These are phyloP conservation scores for Hypomecis punctinalis DNA, from an alignment of 2,888 invertebrate genomes.

Conservation along the genomic window DNA sequence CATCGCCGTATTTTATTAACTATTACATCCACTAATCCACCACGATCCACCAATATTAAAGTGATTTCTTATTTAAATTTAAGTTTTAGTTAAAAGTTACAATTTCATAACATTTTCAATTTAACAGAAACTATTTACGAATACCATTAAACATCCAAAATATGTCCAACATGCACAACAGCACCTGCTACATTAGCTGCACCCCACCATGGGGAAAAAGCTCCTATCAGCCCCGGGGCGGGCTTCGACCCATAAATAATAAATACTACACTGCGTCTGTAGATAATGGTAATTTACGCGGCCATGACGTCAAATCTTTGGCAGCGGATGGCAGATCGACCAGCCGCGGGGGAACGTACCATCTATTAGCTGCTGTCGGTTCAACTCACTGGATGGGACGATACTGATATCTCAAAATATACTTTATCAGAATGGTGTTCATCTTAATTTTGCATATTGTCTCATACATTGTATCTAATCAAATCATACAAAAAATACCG, in stretches of 20 bases:
- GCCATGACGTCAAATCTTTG: constrained; percentile 80
- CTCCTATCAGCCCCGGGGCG: constrained; percentile 67
- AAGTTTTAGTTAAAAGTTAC: too few species aligned
- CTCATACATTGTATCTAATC: too few species aligned
- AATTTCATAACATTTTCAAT: too few species aligned
- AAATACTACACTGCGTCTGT: constrained; percentile 82
- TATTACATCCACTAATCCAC: too few species aligned
- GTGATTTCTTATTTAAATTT: too few species aligned
- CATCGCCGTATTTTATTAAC: too few species aligned
- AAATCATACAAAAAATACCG: too few species aligned
- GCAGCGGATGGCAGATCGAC: constrained; percentile 69
- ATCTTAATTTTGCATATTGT: neutral
- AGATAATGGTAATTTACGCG: constrained; percentile 85
- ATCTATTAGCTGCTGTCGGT: neutral
- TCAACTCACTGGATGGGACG: neutral
- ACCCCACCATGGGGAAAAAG: constrained; percentile 72
- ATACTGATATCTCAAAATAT: too few species aligned
- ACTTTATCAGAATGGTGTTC: neutral
- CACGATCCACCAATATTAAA: too few species aligned
- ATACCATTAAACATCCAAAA: too few species aligned
- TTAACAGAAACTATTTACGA: too few species aligned
- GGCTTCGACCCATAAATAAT: constrained; percentile 84
- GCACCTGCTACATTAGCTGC: constrained; percentile 54
- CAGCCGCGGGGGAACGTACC: constrained; percentile 30
- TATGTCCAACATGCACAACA: constrained; percentile 38